Evolutionary conservation across 2,888 invertebrate genomes (phyloP), one percentile per base, ranked within the genome.

Genomic region (Portevinia maculata): DNA sequence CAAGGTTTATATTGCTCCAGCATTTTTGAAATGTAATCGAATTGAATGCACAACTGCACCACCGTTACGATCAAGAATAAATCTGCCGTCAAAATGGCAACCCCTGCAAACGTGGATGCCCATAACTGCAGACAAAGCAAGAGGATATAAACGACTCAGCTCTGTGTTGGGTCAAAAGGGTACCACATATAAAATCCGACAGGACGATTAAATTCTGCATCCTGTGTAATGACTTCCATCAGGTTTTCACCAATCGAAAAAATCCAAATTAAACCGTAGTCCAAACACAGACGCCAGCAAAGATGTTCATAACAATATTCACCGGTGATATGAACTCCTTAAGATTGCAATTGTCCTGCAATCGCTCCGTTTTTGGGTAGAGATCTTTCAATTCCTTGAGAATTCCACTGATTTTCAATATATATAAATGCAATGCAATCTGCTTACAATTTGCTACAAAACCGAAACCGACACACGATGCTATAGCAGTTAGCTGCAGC

Each of bases 131-230:
- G 84, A 75, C 85, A 76, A 28, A 87, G 88, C 0, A 84, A 84
- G 0, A 86, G 32, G 85, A 87, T 3, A 11, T 70, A 78, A 4
- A 73, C 5, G 5, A n/a, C 70, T 7, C 86, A 70, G 13, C 19
- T 78, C 0, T 48, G 50, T 0, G 86, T 86, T 0, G 86, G 78
- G 59, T 89, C 85, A 24, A 85, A 89, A 3, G 89, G 89, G 70
- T 89, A 88, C 89, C 89, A 89, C 37, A 88, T 87, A 24, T 86
- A 81, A 41, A 88, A 88, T 0, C 88, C 88, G 9, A 88, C 87
- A 3, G 86, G 86, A 0, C 86, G 86, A 39, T 89, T 87, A 32
- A 87, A 89, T 1, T 84, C 85, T 0, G 86, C n/a, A 1, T 50
- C 57, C 1, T 5, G 0, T 13, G 19, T 2, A 2, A 50, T 1